A percentile compares a stretch with the other conserved stretches of the same genome.
These are phyloP conservation scores for Sebastes elongatus DNA, from an alignment of 2,797 vertebrate genomes.

Conservation along the genomic window DNA sequence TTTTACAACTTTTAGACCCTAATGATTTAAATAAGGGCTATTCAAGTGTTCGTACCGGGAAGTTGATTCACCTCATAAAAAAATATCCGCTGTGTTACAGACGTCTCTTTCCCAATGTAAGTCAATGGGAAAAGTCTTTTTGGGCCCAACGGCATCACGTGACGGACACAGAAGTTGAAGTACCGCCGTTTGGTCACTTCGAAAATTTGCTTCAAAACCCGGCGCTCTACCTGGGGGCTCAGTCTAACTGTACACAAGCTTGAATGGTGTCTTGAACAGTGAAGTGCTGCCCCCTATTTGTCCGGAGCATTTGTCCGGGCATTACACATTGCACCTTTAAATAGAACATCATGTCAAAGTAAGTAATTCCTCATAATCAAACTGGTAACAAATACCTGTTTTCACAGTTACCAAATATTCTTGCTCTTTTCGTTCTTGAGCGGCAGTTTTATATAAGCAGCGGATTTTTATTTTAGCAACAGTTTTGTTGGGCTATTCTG, in stretches of 20 bases:
- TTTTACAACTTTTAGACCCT: too few relatives aligned
- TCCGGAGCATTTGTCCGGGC: neutral
- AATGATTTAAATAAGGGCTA: too few relatives aligned
- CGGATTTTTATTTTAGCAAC: conserved; percentile 43
- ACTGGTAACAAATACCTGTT: neutral
- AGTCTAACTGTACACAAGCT: neutral
- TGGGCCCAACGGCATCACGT: too few relatives aligned
- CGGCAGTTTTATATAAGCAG: neutral
- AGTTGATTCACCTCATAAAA: too few relatives aligned
- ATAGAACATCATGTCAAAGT: neutral
- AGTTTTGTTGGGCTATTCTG: conserved; percentile 30
- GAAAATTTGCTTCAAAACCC: too few relatives aligned
- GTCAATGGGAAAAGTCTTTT: too few relatives aligned
- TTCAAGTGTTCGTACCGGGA: too few relatives aligned
- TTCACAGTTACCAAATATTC: conserved; percentile 1
- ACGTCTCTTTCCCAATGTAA: too few relatives aligned
- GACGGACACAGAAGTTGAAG: too few relatives aligned
- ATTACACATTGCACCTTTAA: neutral
- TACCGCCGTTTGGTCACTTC: too few relatives aligned
- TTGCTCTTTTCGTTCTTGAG: neutral
- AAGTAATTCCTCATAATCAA: neutral
- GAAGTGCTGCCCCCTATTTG: neutral
- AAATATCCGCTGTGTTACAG: too few relatives aligned
- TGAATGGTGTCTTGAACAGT: neutral
- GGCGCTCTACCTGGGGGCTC: too few relatives aligned